Conservation (phyloP, 2,797 vertebrate genomes). For the Enteromius anoplus region DNA sequence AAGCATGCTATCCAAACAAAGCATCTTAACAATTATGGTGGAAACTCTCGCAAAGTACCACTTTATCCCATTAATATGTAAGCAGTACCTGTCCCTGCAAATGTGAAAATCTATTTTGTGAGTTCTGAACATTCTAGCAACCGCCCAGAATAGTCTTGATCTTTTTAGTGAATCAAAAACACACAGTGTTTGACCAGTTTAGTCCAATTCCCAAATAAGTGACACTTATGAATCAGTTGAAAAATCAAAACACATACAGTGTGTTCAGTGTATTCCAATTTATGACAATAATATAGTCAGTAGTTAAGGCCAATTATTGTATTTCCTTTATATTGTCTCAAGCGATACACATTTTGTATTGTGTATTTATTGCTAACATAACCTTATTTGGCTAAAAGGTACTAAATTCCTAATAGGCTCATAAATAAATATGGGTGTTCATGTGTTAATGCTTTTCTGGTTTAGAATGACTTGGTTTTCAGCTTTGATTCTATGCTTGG, state of each 20-base stretch:
- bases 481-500: not conserved
- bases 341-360: not conserved
- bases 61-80: too few relatives aligned
- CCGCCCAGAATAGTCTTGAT: not conserved
- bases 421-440: not conserved
- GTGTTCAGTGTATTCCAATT: not conserved
- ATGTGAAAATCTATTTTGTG: too few relatives aligned
- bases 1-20: too few relatives aligned
- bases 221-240: not conserved
- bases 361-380: not conserved
- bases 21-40: too few relatives aligned
- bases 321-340: not conserved
- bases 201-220: not conserved
- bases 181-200: not conserved
- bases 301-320: not conserved
- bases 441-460: not conserved
- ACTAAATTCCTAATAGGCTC: not conserved
- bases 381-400: not conserved
- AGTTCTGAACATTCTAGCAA: too few relatives aligned
- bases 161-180: not conserved
- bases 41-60: too few relatives aligned
- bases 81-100: too few relatives aligned
- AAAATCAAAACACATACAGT: not conserved
- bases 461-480: not conserved
- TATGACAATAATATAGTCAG: not conserved